These are phyloP conservation scores for Henricia sp. DNA, from an alignment of 53 echinoderm and acorn worm species.

Conservation along the genomic window DNA sequence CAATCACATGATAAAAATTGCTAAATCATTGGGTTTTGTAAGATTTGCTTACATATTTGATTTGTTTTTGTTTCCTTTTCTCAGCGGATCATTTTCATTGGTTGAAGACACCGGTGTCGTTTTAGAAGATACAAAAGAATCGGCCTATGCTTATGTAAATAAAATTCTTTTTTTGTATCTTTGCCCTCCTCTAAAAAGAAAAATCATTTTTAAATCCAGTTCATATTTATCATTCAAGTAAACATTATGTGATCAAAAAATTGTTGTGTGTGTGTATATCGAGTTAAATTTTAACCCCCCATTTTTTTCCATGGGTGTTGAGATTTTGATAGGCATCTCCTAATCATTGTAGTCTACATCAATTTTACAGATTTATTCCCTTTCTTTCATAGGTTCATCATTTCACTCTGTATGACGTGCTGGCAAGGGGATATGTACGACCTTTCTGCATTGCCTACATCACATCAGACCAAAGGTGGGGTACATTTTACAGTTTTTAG, in stretches of 20 bases:
- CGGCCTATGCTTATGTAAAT: slow-evolving; percentile 89
- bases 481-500: too few relatives aligned
- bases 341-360: too few relatives aligned
- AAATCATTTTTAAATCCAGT: background rate
- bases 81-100: slow-evolving; percentile 72
- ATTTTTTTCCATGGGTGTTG: too few relatives aligned
- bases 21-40: too few relatives aligned
- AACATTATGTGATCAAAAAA: background rate
- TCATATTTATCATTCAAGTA: background rate
- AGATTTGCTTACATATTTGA: too few relatives aligned
- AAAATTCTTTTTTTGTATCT: background rate
- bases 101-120: slow-evolving; percentile 85
- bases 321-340: too few relatives aligned
- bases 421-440: slow-evolving; percentile 92
- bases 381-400: slow-evolving; percentile 82
- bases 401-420: slow-evolving; percentile 94
- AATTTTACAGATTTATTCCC: too few relatives aligned
- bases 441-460: slow-evolving; percentile 98
- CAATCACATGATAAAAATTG: too few relatives aligned
- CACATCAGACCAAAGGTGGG: slow-evolving; percentile 89
- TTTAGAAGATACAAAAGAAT: slow-evolving; percentile 85
- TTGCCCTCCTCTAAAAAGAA: too few relatives aligned
- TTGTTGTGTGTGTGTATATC: too few relatives aligned
- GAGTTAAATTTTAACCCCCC: too few relatives aligned
- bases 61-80: background rate